Evolutionary conservation across 2,113 vertebrate genomes (phyloP), one percentile per base, ranked within the genome.

Genomic region (Grammomys dolichurus): DNA sequence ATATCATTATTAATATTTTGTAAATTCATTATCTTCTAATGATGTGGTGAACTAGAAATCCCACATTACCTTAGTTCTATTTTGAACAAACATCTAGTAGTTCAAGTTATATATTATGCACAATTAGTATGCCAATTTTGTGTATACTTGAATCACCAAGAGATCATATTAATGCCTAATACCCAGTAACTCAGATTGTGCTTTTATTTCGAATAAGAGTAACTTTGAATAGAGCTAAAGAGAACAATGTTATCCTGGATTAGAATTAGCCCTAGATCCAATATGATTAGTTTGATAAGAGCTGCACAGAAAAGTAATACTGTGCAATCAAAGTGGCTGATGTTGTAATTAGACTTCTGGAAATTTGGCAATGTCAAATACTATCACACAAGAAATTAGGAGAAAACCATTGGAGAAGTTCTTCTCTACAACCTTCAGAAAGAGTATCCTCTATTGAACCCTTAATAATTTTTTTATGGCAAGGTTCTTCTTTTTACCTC

Each of bases 311-410:
- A 17, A 48, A 69, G 69, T 67, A 33, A 73, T 16, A 12, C 1
- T 63, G 48, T 5, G 6, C 31, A 33, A 82, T 54, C 36, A 95
- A 1, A 11, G 33, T 60, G 7, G 8, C 11, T 82, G 28, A 36
- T 31, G 72, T 0, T 58, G 5, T n/a, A n/a, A 11, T 58, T 24
- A n/a, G 1, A 5, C 2, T 77, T 0, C 36, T 48, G 5, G 13
- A 92, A 92, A 1, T 2, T 33, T 58, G 73, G 13, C 6, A 76
- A 67, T 36, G 0, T 0, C 7, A 28, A 36, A 19, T 46, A n/a
- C 24, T 51, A 0, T 17, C 56, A 40, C 46, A 56, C 1, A 7
- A 89, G 26, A 89, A 88, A 14, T 72, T 65, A 75, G 16, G 48
- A 17, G 14, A 86, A 54, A 77, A 76, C 22, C 24, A 20, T 17